Evolutionary conservation across 23 tunicate genomes (phyloP), one percentile per base, ranked within the genome.

Genomic region (Diplosoma virens): DNA sequence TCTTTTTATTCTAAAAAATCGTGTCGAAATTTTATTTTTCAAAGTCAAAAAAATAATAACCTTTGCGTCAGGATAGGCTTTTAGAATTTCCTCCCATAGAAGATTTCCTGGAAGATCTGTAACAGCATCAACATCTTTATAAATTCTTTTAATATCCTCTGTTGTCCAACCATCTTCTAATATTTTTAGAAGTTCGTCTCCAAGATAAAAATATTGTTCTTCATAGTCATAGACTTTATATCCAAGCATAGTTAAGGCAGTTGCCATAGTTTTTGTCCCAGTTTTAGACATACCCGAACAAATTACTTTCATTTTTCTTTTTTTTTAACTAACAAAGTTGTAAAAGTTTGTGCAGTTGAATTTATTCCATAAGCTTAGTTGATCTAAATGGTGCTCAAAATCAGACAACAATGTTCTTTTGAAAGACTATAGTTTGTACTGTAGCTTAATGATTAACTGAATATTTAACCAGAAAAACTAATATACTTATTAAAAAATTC

Each of bases 171-270:
- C 79, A 0, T 59, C 7, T 2, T 71, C 61, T 3, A 64, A 0
- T 1, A 59, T 11, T 59, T 59, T 46, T 33, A 18, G 45, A n/a
- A 70, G 52, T 22, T 71, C 69, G 14, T 78, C 74, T 18, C 79
- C 80, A 0, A 71, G 64, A 32, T 69, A 77, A 67, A 75, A 77
- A 20, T 66, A 50, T 29, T 85, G 78, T 54, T 85, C 91, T 50
- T 69, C 74, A 59, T 68, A 85, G 74, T 85, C 91, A 54, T 59
- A 85, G 31, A 85, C 91, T n/a, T 85, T 71, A 47, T 78, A 78
- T 1, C 84, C 84, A 60, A 85, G 91, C 4, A 29, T 70, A 21
- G 79, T 28, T 14, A 85, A 32, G 1, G 91, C 91, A 25, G 58
- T 0, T 16, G 68, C 50, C 28, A 85, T 21, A 1, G 84, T 41